Evolutionary conservation across 2,888 invertebrate genomes (phyloP), one percentile per base, ranked within the genome.

Genomic region (Kuschelorhynchus macadamiae): DNA sequence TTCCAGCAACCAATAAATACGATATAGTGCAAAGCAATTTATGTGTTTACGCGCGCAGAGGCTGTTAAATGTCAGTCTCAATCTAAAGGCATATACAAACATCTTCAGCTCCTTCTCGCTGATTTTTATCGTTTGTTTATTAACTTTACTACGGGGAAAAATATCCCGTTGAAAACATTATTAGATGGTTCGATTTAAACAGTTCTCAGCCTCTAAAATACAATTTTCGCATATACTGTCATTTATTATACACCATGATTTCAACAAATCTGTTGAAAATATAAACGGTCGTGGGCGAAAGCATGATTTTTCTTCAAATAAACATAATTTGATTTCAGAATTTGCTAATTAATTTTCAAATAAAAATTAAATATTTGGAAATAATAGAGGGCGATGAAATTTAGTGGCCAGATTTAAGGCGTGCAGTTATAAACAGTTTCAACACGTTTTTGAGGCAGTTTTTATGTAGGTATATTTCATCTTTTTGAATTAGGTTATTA

Each of bases 51-150:
- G 46, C 7, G 30, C 12, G n/a, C 14, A 11, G 52, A 39, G 57
- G 60, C 63, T 75, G 75, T 67, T 65, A 52, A 74, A 65, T 67
- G 70, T 75, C 75, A 74, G 69, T 60, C 70, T 62, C 72, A 72
- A 71, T 65, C 70, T 53, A 73, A 66, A 56, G 70, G 71, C 70
- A 75, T 75, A 75, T 73, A 75, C 74, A 75, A 75, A 75, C 74
- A 72, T 61, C 60, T 71, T 71, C 62, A 56, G 57, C 41, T 47
- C 61, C 67, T 67, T 71, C 66, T 50, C 66, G 70, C 66, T 69
- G 72, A 71, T 71, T 74, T 75, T 75, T 75, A 75, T 75, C 67
- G 71, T 67, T 72, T 72, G 71, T 73, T 72, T 74, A 75, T 72
- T 73, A 53, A 70, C 71, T 75, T 72, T 72, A 69, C 57, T 65